phyloP scores from a whole-genome alignment of 2,888 invertebrate genomes.

The Diarsia dahlii region DNA sequence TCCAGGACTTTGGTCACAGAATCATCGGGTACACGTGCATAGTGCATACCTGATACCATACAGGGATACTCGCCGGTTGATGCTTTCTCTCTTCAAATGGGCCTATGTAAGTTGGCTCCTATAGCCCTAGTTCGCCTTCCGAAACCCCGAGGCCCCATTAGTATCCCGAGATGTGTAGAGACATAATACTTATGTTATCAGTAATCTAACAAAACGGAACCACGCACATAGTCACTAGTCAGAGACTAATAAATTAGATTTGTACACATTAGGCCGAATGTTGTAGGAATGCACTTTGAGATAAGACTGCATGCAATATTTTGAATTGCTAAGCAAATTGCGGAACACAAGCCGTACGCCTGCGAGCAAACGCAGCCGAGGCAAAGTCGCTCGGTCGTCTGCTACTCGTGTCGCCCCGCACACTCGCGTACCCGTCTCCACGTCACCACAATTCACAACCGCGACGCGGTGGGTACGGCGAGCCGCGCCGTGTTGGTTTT shows the following conservation, averaged over 20 bases:
- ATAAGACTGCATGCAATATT: constrained; percentile 36
- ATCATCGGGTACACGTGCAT: background rate
- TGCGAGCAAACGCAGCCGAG: constrained; percentile 37
- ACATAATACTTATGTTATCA: background rate
- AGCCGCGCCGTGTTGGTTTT: background rate
- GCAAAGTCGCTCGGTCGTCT: constrained; percentile 31
- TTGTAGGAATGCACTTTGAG: constrained; percentile 19
- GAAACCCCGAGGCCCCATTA: background rate
- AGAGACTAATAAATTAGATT: constrained; percentile 12
- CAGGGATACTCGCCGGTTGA: background rate
- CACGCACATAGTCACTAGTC: background rate
- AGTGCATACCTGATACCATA: background rate
- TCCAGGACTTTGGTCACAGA: background rate
- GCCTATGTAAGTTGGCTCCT: background rate
- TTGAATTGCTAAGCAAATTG: constrained; percentile 64
- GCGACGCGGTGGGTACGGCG: background rate
- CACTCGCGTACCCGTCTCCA: constrained; percentile 37
- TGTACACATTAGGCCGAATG: constrained; percentile 1
- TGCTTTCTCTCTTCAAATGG: background rate
- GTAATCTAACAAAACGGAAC: constrained; percentile 11
- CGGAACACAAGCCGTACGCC: constrained; percentile 3
- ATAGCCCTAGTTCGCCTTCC: background rate
- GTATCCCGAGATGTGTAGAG: background rate
- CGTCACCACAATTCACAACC: constrained; percentile 39
- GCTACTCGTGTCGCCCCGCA: background rate